Evolutionary conservation across 2,113 vertebrate genomes (phyloP).

Genomic region (Puntigrus tetrazona): DNA sequence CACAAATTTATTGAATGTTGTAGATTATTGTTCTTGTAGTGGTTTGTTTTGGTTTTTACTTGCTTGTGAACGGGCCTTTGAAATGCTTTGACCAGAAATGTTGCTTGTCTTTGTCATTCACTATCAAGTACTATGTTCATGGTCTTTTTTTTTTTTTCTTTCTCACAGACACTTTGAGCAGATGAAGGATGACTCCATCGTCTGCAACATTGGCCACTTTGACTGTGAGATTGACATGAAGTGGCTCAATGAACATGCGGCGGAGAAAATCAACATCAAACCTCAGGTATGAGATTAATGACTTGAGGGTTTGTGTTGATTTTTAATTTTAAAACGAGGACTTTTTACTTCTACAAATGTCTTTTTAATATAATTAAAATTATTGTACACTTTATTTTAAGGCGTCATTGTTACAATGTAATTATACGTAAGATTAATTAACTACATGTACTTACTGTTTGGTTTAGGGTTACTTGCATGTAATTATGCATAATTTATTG

Average conservation of each 20-base stretch:
- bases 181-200: conserved; percentile 96
- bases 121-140: neutral
- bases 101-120: neutral
- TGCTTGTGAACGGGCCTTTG: neutral
- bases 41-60: neutral
- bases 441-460: too few relatives aligned
- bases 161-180: conserved; percentile 88
- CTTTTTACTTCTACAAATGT: neutral
- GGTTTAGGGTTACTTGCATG: neutral
- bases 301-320: neutral
- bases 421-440: neutral
- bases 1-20: neutral
- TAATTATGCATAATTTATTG: neutral
- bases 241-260: conserved; percentile 89
- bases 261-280: conserved; percentile 88
- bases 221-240: conserved; percentile 94
- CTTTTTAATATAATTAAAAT: neutral
- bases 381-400: neutral
- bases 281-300: conserved; percentile 80
- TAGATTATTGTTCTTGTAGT: neutral
- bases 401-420: too few relatives aligned
- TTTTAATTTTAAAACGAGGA: too few relatives aligned
- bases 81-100: neutral
- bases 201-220: conserved; percentile 98
- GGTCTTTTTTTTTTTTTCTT: neutral